Evolutionary conservation across 2,888 invertebrate species (phyloP), one percentile per base, ranked within the genome.

Genomic region (Argyra leucocephala): DNA sequence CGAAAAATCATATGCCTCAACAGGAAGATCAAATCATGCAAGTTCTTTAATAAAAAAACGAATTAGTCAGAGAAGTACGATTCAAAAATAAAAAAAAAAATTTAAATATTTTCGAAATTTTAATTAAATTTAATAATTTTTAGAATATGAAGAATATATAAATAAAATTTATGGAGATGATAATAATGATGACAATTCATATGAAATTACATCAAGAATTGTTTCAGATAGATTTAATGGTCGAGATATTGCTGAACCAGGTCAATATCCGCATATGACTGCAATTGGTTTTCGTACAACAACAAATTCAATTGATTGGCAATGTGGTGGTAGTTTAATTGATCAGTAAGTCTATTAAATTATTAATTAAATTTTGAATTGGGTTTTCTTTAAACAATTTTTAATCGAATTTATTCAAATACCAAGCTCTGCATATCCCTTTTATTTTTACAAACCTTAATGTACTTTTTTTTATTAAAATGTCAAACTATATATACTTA

Each of bases 231-330:
- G 76, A 18, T 76, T 79, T 63, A 74, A 75, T 69, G 79, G 79
- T 3, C 76, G 79, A 1, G 66, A 71, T 31, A 67, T 75, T 59
- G 76, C 76, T 9, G 67, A 70, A 23, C 76, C 78, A 9, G 78
- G 78, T 26, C 73, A 79, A 73, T 78, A 76, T 69, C 79, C 78
- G 0, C 78, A 79, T 66, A 79, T 78, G 78, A 78, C 65, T 7
- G 66, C 66, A 26, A 63, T 66, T 18, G 66, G 66, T 12, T 66
- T 31, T 59, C 18, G 21, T 4, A 57, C 22, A 60, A 18, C 12
- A 21, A 57, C 48, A 31, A 36, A 62, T 9, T 37, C 22, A 15
- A 48, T 67, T 3, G 64, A 67, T 21, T 67, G 66, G 65, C 22
- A 24, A 21, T 67, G 67, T 60, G 67, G 67, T 24, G 67, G 67